These are phyloP conservation scores for Barbus barbus DNA, from an alignment of 2,113 vertebrate species.

Conservation along the genomic window DNA sequence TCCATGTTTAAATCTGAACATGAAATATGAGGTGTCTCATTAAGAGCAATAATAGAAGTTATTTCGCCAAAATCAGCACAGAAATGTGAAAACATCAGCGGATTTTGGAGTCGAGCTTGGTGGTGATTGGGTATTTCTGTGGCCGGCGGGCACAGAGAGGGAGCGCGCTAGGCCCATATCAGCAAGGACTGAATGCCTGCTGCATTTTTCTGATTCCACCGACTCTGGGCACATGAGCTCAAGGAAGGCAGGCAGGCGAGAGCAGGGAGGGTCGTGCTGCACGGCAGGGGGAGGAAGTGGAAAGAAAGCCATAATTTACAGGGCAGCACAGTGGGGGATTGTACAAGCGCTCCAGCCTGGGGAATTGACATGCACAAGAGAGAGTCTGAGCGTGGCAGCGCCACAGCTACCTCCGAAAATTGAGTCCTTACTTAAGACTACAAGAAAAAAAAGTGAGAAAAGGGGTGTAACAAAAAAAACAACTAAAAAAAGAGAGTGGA, in stretches of 20 bases:
- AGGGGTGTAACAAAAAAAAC: neutral
- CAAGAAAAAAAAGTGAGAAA: neutral
- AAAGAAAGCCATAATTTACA: slow-evolving; percentile 67
- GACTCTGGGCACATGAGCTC: slow-evolving; percentile 41
- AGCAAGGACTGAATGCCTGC: slow-evolving; percentile 35
- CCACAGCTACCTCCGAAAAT: slow-evolving; percentile 69
- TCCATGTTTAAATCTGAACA: neutral
- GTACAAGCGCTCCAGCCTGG: slow-evolving; percentile 64
- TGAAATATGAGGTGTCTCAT: neutral
- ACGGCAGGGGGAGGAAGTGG: slow-evolving; percentile 33
- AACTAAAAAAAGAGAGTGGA: no score
- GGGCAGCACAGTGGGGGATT: slow-evolving; percentile 72
- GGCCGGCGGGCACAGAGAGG: neutral
- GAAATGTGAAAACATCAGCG: neutral
- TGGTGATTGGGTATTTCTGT: neutral
- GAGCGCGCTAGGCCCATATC: neutral
- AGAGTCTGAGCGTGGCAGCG: slow-evolving; percentile 61
- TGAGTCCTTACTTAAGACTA: slow-evolving; percentile 41
- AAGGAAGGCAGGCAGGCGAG: slow-evolving; percentile 40
- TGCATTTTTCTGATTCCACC: slow-evolving; percentile 51
- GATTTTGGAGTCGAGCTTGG: neutral
- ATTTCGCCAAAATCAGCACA: neutral
- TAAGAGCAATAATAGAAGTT: no score
- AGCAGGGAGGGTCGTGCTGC: slow-evolving; percentile 19
- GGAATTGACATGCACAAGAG: slow-evolving; percentile 77